These are phyloP conservation scores for Cynodonichthys magdalenae DNA, from an alignment of 2,797 vertebrate species.

Conservation along the genomic window DNA sequence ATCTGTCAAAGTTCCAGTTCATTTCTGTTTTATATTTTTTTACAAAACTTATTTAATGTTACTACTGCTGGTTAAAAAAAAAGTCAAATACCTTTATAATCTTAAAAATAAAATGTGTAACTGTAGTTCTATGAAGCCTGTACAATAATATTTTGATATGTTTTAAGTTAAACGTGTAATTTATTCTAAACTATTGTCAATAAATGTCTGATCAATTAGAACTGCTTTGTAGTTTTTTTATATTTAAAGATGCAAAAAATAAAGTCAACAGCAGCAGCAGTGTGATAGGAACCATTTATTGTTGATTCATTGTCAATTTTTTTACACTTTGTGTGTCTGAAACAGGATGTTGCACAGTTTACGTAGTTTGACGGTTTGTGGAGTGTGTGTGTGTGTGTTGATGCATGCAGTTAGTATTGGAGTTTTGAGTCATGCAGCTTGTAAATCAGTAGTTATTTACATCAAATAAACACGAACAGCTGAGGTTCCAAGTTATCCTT, in stretches of 20 bases:
- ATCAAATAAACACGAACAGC: conserved; percentile 26
- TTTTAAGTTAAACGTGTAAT: conserved; percentile 61
- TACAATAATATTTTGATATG: conserved; percentile 75
- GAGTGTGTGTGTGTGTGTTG: conserved; percentile 70
- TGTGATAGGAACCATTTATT: conserved; percentile 89
- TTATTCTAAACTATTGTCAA: conserved; percentile 56
- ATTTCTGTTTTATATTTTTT: conserved; percentile 69
- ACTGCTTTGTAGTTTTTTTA: not conserved
- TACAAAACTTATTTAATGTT: conserved; percentile 61
- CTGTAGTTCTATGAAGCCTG: conserved; percentile 56
- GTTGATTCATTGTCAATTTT: conserved; percentile 83
- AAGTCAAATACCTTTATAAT: conserved; percentile 48
- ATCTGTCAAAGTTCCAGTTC: conserved; percentile 55
- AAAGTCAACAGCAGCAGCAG: not conserved
- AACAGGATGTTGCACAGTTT: conserved; percentile 83
- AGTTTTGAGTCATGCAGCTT: conserved; percentile 86
- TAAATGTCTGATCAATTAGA: conserved; percentile 44
- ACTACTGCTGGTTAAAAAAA: conserved; percentile 28
- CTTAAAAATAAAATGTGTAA: conserved; percentile 27
- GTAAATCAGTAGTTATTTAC: conserved; percentile 85
- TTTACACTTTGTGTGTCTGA: conserved; percentile 65
- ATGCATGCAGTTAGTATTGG: conserved; percentile 89
- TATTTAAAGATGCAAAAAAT: not conserved
- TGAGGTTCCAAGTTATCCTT: not conserved
- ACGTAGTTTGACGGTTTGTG: conserved; percentile 83